Evolutionary conservation across 2,888 invertebrate genomes (phyloP), one percentile per base, ranked within the genome.

Genomic region (Rhamphomyia laevipes): DNA sequence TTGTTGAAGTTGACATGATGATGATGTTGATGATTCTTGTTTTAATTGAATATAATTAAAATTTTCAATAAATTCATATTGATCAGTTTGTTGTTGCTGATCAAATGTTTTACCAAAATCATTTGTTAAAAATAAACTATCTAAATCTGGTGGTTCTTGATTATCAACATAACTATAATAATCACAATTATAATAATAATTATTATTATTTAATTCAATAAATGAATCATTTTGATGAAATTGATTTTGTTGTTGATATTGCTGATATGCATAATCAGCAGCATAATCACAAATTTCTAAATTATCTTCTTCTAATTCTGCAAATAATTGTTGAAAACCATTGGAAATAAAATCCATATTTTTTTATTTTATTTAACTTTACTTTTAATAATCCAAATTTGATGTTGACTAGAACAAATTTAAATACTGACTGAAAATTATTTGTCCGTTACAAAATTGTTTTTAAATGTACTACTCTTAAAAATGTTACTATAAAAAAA

Each of bases 271-370:
- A 27, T 27, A 27, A 27, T 27, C 23, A 31, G 15, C 16, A 15
- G n/a, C 18, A 16, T 45, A 47, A 23, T 53, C 47, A 53, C 54
- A 56, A 11, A 46, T 31, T 10, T 31, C 38, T n/a, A 54, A 50
- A 17, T 53, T 51, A 47, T 52, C 53, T 10, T 53, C 52, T 23
- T 64, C 62, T 49, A 68, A 56, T 37, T 69, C 68, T 48, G 59
- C 63, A 56, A 66, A 68, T 44, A 70, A 60, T 56, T 70, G 67
- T 53, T 70, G 70, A 51, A 70, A 68, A 45, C 65, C 70, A 51
- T 67, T 70, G 46, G 68, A 63, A 58, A 70, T 64, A 61, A 70
- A 70, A 49, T 70, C 70, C 68, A 70, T 68, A 5, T 7, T 42
- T 23, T n/a, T 2, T 42, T n/a, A 6, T 13, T 42, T 23, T 16